Evolutionary conservation across 1,140 invertebrate species (phyloP).

Genomic region (Ceratina japonica): DNA sequence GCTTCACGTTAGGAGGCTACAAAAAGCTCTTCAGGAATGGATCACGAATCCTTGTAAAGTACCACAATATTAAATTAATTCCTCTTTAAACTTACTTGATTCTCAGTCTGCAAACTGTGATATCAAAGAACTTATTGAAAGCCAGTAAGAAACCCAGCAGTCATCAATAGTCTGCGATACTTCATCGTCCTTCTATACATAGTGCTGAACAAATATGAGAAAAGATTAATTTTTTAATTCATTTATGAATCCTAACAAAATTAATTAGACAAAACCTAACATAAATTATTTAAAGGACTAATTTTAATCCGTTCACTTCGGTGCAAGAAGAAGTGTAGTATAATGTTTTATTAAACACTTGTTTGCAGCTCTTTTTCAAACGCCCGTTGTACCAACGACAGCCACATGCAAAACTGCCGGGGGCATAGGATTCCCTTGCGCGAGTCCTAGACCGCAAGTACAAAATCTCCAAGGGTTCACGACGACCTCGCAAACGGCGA

Average conservation of each 20-base stretch:
- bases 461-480: constrained; percentile 66
- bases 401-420: constrained; percentile 69
- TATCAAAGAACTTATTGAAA: too few species aligned
- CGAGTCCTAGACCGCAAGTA: constrained; percentile 72
- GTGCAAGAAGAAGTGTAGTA: too few species aligned
- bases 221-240: too few species aligned
- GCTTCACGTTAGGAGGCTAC: constrained; percentile 96
- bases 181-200: too few species aligned
- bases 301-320: not conserved
- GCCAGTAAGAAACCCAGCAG: too few species aligned
- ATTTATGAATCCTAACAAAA: too few species aligned
- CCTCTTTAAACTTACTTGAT: not conserved
- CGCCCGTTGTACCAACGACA: constrained; percentile 82
- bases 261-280: too few species aligned
- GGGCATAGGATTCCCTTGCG: constrained; percentile 70
- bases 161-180: too few species aligned
- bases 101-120: too few species aligned
- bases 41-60: constrained; percentile 90
- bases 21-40: constrained; percentile 98
- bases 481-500: constrained; percentile 55
- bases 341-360: not conserved
- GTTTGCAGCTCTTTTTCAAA: constrained; percentile 86
- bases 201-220: too few species aligned
- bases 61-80: constrained; percentile 10
- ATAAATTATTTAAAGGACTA: too few species aligned